Conservation (phyloP, 2,888 invertebrate species). For the Linyphia triangularis region DNA sequence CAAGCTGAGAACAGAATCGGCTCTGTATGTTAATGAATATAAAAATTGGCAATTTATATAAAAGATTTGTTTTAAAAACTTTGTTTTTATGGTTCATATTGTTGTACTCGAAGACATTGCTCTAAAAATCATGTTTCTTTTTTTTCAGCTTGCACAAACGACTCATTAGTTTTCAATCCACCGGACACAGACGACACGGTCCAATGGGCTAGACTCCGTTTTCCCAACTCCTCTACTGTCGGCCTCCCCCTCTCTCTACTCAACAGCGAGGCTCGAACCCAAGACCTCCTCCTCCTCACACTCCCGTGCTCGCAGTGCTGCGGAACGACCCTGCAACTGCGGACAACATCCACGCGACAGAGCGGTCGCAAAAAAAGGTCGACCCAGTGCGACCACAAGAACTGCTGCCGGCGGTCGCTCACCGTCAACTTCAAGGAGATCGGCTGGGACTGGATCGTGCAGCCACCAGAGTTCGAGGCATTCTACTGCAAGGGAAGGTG, state of each 20-base stretch:
- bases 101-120: too few relatives aligned
- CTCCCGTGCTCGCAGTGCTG: not conserved
- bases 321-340: constrained; percentile 7
- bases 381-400: not conserved
- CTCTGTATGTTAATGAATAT: too few relatives aligned
- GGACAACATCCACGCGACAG: not conserved
- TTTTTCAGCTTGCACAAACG: constrained; percentile 19
- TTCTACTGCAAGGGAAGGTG: constrained; percentile 87
- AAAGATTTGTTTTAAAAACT: too few relatives aligned
- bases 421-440: constrained; percentile 85
- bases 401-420: constrained; percentile 85
- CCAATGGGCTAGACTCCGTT: constrained; percentile 37
- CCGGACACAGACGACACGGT: constrained; percentile 1
- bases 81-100: too few relatives aligned
- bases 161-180: constrained; percentile 6
- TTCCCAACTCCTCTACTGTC: constrained; percentile 11
- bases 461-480: constrained; percentile 86
- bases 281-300: not conserved
- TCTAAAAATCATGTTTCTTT: too few relatives aligned
- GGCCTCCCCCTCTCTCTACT: not conserved
- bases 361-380: not conserved
- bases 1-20: too few relatives aligned
- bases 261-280: too few relatives aligned
- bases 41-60: too few relatives aligned
- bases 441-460: constrained; percentile 84